phyloP scores from a whole-genome alignment of 2,113 vertebrate species.

The Misgurnus anguillicaudatus region DNA sequence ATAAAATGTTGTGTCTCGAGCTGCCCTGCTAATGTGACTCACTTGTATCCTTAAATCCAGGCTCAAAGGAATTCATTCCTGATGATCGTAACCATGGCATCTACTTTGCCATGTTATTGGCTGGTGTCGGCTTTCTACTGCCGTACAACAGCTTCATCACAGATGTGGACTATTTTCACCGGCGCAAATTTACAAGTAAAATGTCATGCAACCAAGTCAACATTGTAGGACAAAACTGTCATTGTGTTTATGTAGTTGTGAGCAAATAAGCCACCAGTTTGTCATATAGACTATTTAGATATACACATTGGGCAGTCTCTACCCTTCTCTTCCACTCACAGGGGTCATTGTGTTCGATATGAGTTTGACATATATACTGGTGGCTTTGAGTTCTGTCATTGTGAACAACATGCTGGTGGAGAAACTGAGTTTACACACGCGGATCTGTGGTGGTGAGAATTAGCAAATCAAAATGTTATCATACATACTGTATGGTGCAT shows the following conservation, averaged over 20 bases:
- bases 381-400: slow-evolving; percentile 88
- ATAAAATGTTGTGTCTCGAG: neutral
- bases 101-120: slow-evolving; percentile 96
- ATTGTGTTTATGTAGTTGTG: neutral
- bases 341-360: slow-evolving; percentile 96
- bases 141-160: slow-evolving; percentile 98
- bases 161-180: slow-evolving; percentile 93
- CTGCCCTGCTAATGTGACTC: neutral
- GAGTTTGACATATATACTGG: slow-evolving; percentile 95
- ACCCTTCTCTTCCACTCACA: slow-evolving; percentile 59
- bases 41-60: slow-evolving; percentile 42
- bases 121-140: slow-evolving; percentile 94
- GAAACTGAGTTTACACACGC: slow-evolving; percentile 87
- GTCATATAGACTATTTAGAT: neutral
- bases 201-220: neutral
- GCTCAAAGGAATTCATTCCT: slow-evolving; percentile 80
- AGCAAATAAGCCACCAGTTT: too few relatives aligned
- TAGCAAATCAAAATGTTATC: neutral
- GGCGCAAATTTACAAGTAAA: slow-evolving; percentile 91
- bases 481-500: neutral
- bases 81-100: slow-evolving; percentile 93
- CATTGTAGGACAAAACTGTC: neutral
- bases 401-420: slow-evolving; percentile 93
- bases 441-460: slow-evolving; percentile 87
- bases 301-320: neutral